A percentile compares a stretch with the other conserved stretches of the same genome.
Evolutionary conservation across 2,888 invertebrate species (phyloP).

Genomic region (Drosophila birchii): DNA sequence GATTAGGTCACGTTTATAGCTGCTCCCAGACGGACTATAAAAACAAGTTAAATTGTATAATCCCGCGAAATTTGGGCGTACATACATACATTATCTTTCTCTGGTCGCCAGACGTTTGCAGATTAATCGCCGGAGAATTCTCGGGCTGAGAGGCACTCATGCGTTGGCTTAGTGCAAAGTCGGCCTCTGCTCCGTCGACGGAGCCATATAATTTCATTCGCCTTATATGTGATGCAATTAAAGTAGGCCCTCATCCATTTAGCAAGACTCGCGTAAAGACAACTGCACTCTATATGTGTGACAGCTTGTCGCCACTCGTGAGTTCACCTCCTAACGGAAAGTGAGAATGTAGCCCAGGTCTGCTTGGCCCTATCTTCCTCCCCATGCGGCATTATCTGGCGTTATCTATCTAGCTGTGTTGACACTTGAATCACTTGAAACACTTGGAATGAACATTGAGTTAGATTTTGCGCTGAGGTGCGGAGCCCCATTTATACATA

Average conservation of each 20-base stretch:
- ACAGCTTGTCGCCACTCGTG: conserved; percentile 36
- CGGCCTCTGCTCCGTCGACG: conserved; percentile 52
- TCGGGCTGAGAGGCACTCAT: conserved; percentile 38
- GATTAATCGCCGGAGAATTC: conserved; percentile 42
- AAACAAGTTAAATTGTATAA: conserved; percentile 30
- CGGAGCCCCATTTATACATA: not conserved
- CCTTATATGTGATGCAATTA: conserved; percentile 67
- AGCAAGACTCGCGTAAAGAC: conserved; percentile 58
- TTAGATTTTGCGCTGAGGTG: not conserved
- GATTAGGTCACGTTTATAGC: conserved; percentile 24
- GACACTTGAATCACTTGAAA: too few species aligned
- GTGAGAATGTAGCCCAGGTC: conserved; percentile 6
- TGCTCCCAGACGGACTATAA: conserved; percentile 30
- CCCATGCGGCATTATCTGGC: conserved; percentile 17
- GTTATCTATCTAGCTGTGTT: conserved; percentile 14
- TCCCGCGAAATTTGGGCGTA: conserved; percentile 8
- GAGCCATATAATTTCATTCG: conserved; percentile 66
- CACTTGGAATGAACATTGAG: not conserved
- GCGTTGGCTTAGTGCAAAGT: conserved; percentile 74
- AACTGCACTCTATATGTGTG: conserved; percentile 36
- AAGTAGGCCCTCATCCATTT: conserved; percentile 68
- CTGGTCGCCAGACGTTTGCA: conserved; percentile 24
- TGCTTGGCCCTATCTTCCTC: conserved; percentile 14
- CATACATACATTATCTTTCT: conserved; percentile 19
- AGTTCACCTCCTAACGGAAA: conserved; percentile 51